phyloP scores from a whole-genome alignment of 1,140 invertebrate species.

The Leptinotarsa lineolata region DNA sequence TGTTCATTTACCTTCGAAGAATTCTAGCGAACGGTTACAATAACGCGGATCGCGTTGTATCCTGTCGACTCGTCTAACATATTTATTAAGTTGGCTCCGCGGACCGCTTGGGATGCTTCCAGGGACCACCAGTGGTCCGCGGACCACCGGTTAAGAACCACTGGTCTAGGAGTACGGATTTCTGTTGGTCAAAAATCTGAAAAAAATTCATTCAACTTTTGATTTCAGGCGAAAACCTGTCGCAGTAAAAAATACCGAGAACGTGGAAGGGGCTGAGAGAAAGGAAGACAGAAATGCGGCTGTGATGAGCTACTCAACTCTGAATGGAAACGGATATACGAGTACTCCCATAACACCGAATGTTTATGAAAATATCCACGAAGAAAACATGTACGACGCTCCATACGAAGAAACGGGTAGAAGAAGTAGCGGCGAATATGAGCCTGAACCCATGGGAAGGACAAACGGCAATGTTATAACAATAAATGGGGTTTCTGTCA shows the following conservation, averaged over 20 bases:
- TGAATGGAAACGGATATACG: conserved; percentile 62
- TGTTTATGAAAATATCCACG: conserved; percentile 75
- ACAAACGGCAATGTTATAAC: conserved; percentile 68
- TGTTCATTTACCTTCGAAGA: no score
- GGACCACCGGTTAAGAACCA: no score
- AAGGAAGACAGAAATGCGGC: conserved; percentile 84
- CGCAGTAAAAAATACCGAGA: conserved; percentile 85
- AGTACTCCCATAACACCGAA: conserved; percentile 57
- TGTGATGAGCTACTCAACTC: conserved; percentile 82
- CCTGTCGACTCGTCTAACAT: no score
- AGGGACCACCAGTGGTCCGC: no score
- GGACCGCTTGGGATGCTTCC: no score
- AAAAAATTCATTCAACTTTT: no score
- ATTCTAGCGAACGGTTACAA: no score
- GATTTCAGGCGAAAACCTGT: conserved; percentile 72
- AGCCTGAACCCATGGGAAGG: conserved; percentile 66
- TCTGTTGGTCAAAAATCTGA: no score
- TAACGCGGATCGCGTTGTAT: no score
- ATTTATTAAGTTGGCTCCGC: no score
- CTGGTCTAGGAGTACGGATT: no score
- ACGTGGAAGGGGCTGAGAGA: conserved; percentile 79
- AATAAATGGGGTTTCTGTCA: conserved; percentile 73
- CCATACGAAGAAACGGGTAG: conserved; percentile 63
- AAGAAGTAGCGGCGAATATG: conserved; percentile 69
- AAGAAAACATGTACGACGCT: conserved; percentile 72